Base-by-base conservation (phyloP, 2,113 vertebrate species). In the Colius striatus region DNA sequence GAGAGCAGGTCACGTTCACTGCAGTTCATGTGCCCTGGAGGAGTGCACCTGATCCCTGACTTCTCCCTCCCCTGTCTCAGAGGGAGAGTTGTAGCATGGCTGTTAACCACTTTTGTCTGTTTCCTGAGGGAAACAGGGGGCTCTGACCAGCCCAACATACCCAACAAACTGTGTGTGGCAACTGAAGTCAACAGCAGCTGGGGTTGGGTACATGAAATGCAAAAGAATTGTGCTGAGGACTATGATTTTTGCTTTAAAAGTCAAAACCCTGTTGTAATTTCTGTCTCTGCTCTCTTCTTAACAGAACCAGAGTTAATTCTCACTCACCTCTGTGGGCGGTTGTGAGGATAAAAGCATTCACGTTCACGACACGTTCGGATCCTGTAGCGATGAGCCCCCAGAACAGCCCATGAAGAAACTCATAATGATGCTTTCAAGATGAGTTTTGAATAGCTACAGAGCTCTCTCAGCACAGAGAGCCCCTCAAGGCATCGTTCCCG, bases 121-220 rank as follows among this genome's bases (percentile, higher is more conserved):
- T 41, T 41, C 38, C 38, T 41, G 38, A 41, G 3, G 48, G n/a
- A 48, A 12, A 27, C 1, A 8, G 36, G 5, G 22, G 45, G 32
- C 8, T 21, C 60, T 16, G 81, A 10, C 38, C 68, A 10, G 48
- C 32, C 73, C 3, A 22, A 14, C 1, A 23, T 1, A 29, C 50
- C 8, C 0, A 16, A 11, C 29, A 23, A 7, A 25, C 8, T 58
- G 7, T 0, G 3, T 3, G 3, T 0, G 45, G 54, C 53, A 47
- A 16, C 41, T 7, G 30, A 25, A 14, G 57, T 13, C 8, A 48
- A 26, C 0, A 2, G 34, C 34, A 73, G 45, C 60, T 2, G 63
- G 21, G 11, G 16, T 13, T 30, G 79, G 55, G 55, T 41, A 77
- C 20, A 11, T 6, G 25, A 75, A 81, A 36, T 11, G 34, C 60